Evolutionary conservation across 1,140 invertebrate species (phyloP).

Genomic region (Caenorhabditis tropicalis): DNA sequence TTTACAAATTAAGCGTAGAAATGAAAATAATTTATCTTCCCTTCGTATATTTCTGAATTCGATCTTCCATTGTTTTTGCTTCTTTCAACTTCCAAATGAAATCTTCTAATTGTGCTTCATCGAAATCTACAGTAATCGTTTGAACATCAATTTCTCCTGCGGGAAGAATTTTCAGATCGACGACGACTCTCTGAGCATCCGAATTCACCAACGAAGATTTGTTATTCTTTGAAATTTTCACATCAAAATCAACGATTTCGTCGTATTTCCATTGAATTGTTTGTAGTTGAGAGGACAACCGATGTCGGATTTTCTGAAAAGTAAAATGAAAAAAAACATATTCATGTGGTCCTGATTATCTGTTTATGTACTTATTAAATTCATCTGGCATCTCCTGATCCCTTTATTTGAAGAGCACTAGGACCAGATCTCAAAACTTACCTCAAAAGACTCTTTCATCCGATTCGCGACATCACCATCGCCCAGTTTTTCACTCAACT

Average conservation of each 20-base stretch:
- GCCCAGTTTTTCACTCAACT: background rate
- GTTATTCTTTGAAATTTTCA: background rate
- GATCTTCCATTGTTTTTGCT: background rate
- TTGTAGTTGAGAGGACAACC: background rate
- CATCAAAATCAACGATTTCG: background rate
- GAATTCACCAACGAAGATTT: background rate
- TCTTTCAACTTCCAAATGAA: slow-evolving; percentile 15
- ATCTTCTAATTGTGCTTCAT: slow-evolving; percentile 7
- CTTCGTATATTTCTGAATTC: background rate
- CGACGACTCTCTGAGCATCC: background rate
- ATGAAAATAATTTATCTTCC: background rate
- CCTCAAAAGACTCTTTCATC: background rate
- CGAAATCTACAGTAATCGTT: background rate
- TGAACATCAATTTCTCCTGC: background rate
- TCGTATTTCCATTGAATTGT: slow-evolving; percentile 10
- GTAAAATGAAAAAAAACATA: too few relatives aligned
- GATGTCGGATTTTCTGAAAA: background rate
- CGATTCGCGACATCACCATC: background rate
- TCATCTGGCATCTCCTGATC: too few relatives aligned
- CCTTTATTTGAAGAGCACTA: too few relatives aligned
- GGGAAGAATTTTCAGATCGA: background rate
- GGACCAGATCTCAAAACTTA: background rate
- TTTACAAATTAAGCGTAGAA: too few relatives aligned
- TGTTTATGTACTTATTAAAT: too few relatives aligned
- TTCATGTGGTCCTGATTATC: too few relatives aligned